Evolutionary conservation across 2,888 invertebrate species (phyloP), one percentile per base, ranked within the genome.

Genomic region (Oscheius myriophilus): DNA sequence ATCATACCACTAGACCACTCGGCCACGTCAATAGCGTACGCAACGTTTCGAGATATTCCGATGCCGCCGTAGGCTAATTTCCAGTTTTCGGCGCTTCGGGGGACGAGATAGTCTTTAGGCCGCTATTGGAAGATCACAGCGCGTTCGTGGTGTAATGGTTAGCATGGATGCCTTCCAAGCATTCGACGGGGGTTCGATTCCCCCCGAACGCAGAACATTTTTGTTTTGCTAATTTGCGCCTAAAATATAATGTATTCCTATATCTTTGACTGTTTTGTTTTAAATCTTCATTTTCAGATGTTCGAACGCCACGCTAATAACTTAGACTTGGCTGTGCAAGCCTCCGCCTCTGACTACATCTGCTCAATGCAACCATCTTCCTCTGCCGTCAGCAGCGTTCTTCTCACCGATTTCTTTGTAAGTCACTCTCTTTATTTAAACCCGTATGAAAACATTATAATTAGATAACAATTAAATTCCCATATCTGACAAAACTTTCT

Each of bases 291-390:
- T 6, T 54, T 67, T 65, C 57, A 80, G 77, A 80, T 81, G 78
- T 80, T 81, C 65, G 76, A 78, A 43, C 66, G 80, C 11, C 78
- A 79, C 57, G 71, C 75, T 11, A 75, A 75, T 25, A 75, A 75
- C 33, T 52, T 81, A 45, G 80, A 80, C 39, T 11, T 75, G 41
- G 81, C 81, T 23, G 77, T 80, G 4, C 71, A 75, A 12, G 76
- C 72, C 11, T 57, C 65, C 2, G 70, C 79, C 0, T 69, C 79
- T 0, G 75, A 73, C 39, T 79, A 73, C 52, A 76, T 81, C 33
- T 67, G 66, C 23, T 71, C 79, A 7, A 70, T 81, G 43, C 74
- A 74, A 41, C 80, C 81, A 39, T 72, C 80, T 11, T 75, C 78
- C 12, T 73, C 80, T 1, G 77, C 81, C 3, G 72, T 73, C 18